A percentile compares a stretch with the other conserved stretches of the same genome.
Evolutionary conservation across 2,888 invertebrate species (phyloP).

Genomic region (Cylloceria caligata): DNA sequence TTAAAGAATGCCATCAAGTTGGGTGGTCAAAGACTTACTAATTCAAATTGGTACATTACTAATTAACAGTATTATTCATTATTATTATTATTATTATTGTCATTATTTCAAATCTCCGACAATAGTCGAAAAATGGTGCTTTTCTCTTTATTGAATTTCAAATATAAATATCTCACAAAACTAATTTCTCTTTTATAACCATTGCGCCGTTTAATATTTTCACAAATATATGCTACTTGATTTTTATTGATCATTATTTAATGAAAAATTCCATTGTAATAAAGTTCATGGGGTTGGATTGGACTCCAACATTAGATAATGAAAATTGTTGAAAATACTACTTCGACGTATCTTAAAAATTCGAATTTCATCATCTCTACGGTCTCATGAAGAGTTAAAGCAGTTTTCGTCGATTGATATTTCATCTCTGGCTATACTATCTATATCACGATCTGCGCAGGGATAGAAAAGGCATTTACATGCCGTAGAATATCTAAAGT

Average conservation of each 20-base stretch:
- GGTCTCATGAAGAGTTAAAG: background rate
- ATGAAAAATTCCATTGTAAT: too few species aligned
- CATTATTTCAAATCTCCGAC: too few species aligned
- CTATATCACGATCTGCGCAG: constrained; percentile 25
- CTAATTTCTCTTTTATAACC: too few species aligned
- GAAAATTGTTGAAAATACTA: background rate
- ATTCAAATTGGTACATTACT: constrained; percentile 12
- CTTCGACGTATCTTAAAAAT: background rate
- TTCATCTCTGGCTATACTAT: constrained; percentile 28
- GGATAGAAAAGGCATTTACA: constrained; percentile 40
- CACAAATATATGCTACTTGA: too few species aligned
- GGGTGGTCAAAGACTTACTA: background rate
- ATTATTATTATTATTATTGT: background rate
- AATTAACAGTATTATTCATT: background rate
- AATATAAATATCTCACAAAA: too few species aligned
- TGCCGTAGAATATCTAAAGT: constrained; percentile 45
- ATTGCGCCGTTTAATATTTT: too few species aligned
- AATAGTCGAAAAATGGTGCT: too few species aligned
- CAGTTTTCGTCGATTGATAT: constrained; percentile 37
- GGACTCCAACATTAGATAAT: too few species aligned
- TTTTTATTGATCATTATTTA: too few species aligned
- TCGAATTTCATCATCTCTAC: background rate
- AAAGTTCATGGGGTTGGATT: too few species aligned
- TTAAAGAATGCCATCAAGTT: constrained; percentile 22
- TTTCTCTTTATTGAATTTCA: too few species aligned